Evolutionary conservation across 2,797 vertebrate genomes (phyloP).

Genomic region (Chelonia mydas): DNA sequence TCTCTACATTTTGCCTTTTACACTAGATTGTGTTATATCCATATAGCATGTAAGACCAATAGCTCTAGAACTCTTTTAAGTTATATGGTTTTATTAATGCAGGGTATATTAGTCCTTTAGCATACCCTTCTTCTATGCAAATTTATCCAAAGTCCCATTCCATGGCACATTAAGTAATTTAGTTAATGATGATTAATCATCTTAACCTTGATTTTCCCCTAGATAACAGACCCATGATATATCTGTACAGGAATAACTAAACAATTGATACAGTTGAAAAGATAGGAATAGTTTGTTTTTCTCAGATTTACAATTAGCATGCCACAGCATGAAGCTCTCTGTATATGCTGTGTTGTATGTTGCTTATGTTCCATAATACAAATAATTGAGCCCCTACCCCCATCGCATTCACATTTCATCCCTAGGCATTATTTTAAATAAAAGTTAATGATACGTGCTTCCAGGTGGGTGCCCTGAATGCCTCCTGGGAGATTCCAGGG

Average conservation of each 20-base stretch:
- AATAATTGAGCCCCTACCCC: slow-evolving; percentile 27
- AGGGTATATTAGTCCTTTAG: background rate
- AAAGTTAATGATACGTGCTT: background rate
- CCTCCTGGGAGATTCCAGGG: background rate
- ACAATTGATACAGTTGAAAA: slow-evolving; percentile 61
- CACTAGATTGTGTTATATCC: background rate
- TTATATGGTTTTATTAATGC: background rate
- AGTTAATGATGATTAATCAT: too few species aligned
- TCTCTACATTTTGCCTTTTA: background rate
- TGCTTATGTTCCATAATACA: background rate
- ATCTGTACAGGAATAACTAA: slow-evolving; percentile 56
- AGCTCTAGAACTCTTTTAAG: background rate
- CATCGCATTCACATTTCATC: background rate
- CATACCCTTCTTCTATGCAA: slow-evolving; percentile 20
- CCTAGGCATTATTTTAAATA: background rate
- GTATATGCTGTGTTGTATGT: background rate
- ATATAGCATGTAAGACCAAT: background rate
- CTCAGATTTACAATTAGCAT: slow-evolving; percentile 56
- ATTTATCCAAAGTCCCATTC: slow-evolving; percentile 43
- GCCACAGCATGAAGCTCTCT: background rate
- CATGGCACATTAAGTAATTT: slow-evolving; percentile 58
- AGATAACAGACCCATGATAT: slow-evolving; percentile 47
- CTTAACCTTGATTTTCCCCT: slow-evolving; percentile 73
- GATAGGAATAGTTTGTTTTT: slow-evolving; percentile 64
- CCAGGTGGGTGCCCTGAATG: background rate